These are phyloP conservation scores for Menidia beryllina DNA, from an alignment of 2,113 vertebrate species.

Conservation along the genomic window DNA sequence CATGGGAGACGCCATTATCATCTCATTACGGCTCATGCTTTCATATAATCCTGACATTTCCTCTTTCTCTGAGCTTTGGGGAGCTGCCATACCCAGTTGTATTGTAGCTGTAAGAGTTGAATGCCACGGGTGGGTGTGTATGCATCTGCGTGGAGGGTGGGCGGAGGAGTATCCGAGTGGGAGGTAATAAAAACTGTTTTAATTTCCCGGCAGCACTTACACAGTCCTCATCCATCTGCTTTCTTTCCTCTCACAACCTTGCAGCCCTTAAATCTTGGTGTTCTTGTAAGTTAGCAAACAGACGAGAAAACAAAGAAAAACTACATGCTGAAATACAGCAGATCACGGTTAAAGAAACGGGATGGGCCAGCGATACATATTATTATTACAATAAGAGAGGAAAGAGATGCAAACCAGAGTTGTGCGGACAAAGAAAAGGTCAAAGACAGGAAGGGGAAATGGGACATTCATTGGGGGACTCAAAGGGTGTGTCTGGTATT, in stretches of 20 bases:
- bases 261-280: slow-evolving; percentile 46
- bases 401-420: slow-evolving; percentile 48
- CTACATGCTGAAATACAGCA: slow-evolving; percentile 2
- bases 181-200: slow-evolving; percentile 67
- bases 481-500: slow-evolving; percentile 25
- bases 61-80: slow-evolving; percentile 31
- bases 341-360: slow-evolving; percentile 14
- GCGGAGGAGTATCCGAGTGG: slow-evolving; percentile 18
- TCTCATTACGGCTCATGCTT: slow-evolving; percentile 66
- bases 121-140: slow-evolving; percentile 1
- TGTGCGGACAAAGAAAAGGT: slow-evolving; percentile 46
- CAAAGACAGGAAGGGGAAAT: slow-evolving; percentile 35
- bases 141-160: neutral
- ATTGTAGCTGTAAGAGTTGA: slow-evolving; percentile 33
- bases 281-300: slow-evolving; percentile 39
- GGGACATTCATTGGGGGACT: slow-evolving; percentile 19
- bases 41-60: slow-evolving; percentile 75
- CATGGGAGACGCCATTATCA: slow-evolving; percentile 74
- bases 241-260: slow-evolving; percentile 34
- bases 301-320: neutral
- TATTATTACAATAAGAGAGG: too few relatives aligned
- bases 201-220: slow-evolving; percentile 66
- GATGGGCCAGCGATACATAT: neutral
- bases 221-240: slow-evolving; percentile 66
- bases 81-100: slow-evolving; percentile 38